Conservation (phyloP, 2,113 vertebrate species). For the Cardinalis cardinalis region DNA sequence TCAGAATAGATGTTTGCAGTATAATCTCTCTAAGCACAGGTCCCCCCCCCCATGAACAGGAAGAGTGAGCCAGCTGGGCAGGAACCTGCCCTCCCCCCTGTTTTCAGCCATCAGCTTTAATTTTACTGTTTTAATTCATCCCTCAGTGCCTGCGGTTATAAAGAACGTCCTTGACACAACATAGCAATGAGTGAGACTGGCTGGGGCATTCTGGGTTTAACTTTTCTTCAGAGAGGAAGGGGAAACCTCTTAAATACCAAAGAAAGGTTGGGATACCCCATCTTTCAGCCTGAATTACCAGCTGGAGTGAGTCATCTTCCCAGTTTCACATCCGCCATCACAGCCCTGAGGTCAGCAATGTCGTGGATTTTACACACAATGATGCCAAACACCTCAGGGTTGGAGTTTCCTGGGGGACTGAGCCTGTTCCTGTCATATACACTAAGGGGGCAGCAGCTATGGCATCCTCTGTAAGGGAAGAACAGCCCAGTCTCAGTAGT, state of each 20-base stretch:
- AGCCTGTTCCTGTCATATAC: not conserved
- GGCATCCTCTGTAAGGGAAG: not conserved
- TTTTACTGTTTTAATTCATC: not conserved
- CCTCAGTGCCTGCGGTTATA: accelerated
- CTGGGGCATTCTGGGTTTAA: not conserved
- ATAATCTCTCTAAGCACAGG: not conserved
- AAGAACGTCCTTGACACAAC: not conserved
- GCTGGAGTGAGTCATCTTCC: not conserved
- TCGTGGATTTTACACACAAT: accelerated
- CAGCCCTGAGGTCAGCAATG: not conserved
- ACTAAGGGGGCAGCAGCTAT: not conserved
- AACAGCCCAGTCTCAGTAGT: not conserved
- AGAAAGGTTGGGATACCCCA: not conserved
- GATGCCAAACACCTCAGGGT: accelerated
- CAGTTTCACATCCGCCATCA: not conserved
- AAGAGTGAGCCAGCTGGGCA: not conserved
- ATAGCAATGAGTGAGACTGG: not conserved
- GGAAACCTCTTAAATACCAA: not conserved
- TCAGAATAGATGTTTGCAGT: not conserved
- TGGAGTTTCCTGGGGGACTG: not conserved
- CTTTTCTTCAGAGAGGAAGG: not conserved
- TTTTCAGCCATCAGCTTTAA: not conserved
- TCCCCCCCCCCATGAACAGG: not conserved
- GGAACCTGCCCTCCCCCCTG: not conserved
- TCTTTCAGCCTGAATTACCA: not conserved